Evolutionary conservation across 2,797 vertebrate genomes (phyloP), one percentile per base, ranked within the genome.

Genomic region (Hydrocynus forskahlii): DNA sequence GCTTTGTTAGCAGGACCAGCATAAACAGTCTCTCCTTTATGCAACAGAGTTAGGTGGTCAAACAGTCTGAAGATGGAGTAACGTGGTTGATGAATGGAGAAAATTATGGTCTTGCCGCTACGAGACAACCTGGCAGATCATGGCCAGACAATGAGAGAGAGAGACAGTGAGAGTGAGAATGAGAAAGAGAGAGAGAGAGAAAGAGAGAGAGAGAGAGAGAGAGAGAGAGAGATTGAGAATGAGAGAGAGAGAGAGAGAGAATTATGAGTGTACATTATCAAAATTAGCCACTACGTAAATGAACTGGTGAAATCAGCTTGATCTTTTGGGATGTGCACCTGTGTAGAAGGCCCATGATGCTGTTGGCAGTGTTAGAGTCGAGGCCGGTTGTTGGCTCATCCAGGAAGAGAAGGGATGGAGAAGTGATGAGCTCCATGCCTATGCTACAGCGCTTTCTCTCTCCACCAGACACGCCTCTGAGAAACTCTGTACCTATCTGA

Each of bases 21-120:
- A 0, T 92, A 95, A 81, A 95, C 90, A 52, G 91, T 78, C 85
- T 95, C 92, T 48, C 94, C 95, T 83, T 92, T 94, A 48, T 94
- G 81, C 59, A 64, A 48, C 9, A 85, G 68, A 2, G 76, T 79
- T 72, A 83, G 64, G 69, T 94, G 91, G 88, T 95, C 94, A 76
- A 95, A 94, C 78, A 89, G 89, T 76, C 45, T 91, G 89, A 94
- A 95, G 90, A 95, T 95, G 83, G 95, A 94, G 85, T 92, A 95
- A 13, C 94, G 93, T 2, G 95, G 94, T 84, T 95, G 94, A 85
- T 95, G 95, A 85, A 95, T 95, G 86, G 95, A 95, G 90, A 95
- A 94, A 85, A 95, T 94, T 23, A 95, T 91, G 2, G 94, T 95
- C 88, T 92, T 94, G 0, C 93, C 92, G 70, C 77, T 88, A 55